Evolutionary conservation across 1,140 invertebrate species (phyloP).

Genomic region (Meloidogyne floridensis): DNA sequence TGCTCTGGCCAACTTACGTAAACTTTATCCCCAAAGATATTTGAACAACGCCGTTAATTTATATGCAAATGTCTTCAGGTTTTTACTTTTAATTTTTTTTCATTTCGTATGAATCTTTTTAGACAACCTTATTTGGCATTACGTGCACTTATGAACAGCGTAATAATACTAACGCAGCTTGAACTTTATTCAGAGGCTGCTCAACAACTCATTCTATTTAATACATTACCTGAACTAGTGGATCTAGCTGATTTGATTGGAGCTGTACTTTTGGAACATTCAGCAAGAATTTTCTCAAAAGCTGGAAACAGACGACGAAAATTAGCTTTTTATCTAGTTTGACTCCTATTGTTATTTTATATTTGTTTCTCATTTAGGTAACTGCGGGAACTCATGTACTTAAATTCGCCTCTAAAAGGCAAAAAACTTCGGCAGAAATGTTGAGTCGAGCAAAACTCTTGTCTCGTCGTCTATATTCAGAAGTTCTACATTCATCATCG

Average conservation of each 20-base stretch:
- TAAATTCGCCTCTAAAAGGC: not conserved
- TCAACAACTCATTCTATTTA: constrained; percentile 31
- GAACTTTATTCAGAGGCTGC: constrained; percentile 43
- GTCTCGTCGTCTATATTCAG: not conserved
- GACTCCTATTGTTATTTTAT: not conserved
- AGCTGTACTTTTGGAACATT: constrained; percentile 41
- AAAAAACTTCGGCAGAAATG: constrained; percentile 1
- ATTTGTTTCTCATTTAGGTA: constrained; percentile 7
- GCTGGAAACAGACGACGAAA: constrained; percentile 30
- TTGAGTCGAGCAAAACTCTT: constrained; percentile 7
- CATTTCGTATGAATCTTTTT: too few species aligned
- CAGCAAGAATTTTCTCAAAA: constrained; percentile 24
- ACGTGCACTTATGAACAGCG: constrained; percentile 34
- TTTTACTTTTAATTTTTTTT: not conserved
- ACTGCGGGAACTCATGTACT: constrained; percentile 14
- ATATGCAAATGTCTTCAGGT: constrained; percentile 55
- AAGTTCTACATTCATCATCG: constrained; percentile 16
- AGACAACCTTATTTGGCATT: constrained; percentile 45
- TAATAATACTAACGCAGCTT: constrained; percentile 19
- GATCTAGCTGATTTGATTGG: constrained; percentile 33
- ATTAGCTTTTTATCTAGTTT: constrained; percentile 19
- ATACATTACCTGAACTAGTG: not conserved
- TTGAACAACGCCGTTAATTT: constrained; percentile 55
- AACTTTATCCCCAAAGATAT: constrained; percentile 53
- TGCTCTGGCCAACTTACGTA: constrained; percentile 30